Evolutionary conservation across 2,888 invertebrate genomes (phyloP), one percentile per base, ranked within the genome.

Genomic region (Parnassius mnemosyne): DNA sequence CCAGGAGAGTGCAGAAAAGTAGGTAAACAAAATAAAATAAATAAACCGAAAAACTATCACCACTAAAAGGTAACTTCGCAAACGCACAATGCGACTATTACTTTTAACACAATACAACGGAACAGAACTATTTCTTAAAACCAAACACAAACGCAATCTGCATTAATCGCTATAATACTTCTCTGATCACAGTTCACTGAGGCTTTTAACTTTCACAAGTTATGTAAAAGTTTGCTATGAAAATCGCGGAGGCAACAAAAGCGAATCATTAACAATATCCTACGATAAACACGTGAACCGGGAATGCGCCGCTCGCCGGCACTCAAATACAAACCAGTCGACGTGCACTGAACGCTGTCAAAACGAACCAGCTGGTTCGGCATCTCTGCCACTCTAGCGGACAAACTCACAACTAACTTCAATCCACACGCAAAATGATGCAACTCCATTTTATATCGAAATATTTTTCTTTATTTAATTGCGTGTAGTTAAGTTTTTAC

Each of bases 381-480:
- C 80, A 78, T 78, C 79, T 73, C 77, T 73, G 80, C 76, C 83
- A 75, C 89, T 87, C 89, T 89, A 76, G 87, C 85, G 89, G 87
- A 71, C 81, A 74, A 83, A 84, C 77, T 77, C 77, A 70, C 77
- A 89, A 89, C 87, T 89, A 87, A 85, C 74, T 67, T 74, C 69
- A 76, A 71, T 72, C 74, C 75, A 52, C 61, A 63, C 59, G 74
- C 58, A 69, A 73, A 83, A 72, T 61, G 65, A 69, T 58, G 68
- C 69, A 85, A 85, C 77, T 56, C n/a, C 7, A n/a, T n/a, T 13
- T 49, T 49, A 1, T 25, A 25, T 25, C 5, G 7, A 25, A 25
- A 25, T 7, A 3, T 0, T 25, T 25, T 25, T 34, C 7, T 34
- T 34, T 7, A 34, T 5, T 34, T 34, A 34, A 20, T 20, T 20